phyloP scores from a whole-genome alignment of 1,140 invertebrate species.

The Neodiprion virginianus region DNA sequence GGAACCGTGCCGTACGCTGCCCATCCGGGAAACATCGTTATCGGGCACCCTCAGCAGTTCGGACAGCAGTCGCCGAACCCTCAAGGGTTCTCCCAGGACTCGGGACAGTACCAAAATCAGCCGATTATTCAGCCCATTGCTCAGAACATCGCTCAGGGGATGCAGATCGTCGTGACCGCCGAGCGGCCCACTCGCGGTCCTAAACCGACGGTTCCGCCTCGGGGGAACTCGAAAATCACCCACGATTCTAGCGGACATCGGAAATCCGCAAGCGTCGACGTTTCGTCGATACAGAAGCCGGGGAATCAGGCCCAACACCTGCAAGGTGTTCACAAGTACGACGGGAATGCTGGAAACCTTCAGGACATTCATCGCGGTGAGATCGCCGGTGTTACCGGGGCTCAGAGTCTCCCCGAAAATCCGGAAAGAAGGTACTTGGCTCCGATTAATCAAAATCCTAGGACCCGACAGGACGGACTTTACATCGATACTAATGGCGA shows the following conservation, averaged over 20 bases:
- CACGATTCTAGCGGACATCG: conserved; percentile 46
- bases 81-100: conserved; percentile 55
- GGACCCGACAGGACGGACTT: conserved; percentile 57
- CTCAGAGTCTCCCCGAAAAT: neutral
- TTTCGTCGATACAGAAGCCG: conserved; percentile 32
- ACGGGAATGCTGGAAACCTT: conserved; percentile 19
- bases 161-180: conserved; percentile 30
- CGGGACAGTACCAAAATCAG: conserved; percentile 53
- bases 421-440: conserved; percentile 38
- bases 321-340: conserved; percentile 13
- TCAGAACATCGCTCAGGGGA: conserved; percentile 47
- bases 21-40: conserved; percentile 32
- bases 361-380: conserved; percentile 6
- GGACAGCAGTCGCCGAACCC: conserved; percentile 54
- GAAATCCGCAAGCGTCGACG: conserved; percentile 47
- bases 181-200: conserved; percentile 51
- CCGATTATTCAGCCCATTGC: conserved; percentile 59
- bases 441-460: conserved; percentile 50
- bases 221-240: conserved; percentile 59
- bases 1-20: conserved; percentile 43
- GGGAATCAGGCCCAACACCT: conserved; percentile 2
- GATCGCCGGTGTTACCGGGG: neutral
- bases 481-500: conserved; percentile 54
- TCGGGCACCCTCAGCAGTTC: conserved; percentile 49
- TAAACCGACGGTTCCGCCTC: conserved; percentile 57